Evolutionary conservation across 2,113 vertebrate species (phyloP), one percentile per base, ranked within the genome.

Genomic region (human (Homo sapiens)): DNA sequence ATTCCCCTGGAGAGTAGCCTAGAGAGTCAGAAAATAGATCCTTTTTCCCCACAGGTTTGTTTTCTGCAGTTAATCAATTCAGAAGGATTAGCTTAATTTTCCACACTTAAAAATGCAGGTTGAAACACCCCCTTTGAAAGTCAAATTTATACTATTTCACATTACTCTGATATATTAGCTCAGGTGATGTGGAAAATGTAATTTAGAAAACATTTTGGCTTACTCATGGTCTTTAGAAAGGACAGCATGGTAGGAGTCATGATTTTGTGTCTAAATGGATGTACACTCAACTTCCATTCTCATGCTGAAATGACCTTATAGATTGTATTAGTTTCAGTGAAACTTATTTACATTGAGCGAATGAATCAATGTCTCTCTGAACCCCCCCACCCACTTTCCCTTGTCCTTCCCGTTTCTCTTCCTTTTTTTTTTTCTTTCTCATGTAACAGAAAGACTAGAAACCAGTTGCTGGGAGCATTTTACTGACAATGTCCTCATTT

Each of bases 121-220:
- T 76, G 95, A 76, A 92, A 86, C 68, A 68, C 64, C 25, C 48
- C 52, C 80, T 93, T 94, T 87, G 64, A 97, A 97, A 97, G 92
- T 91, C 80, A 84, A 90, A 93, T 97, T 78, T 81, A 32, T 88
- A 96, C 86, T 94, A 55, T 70, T 97, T 94, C 83, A 76, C 66
- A 81, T 97, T 85, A 90, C 64, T 48, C 76, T 38, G 50, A 48
- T n/a, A 23, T 94, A 96, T 95, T 96, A 97, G 92, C 96, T 96
- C 90, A 96, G 96, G 76, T 92, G 97, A 96, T 95, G 95, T 97
- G 96, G 97, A 97, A 97, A 98, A 97, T 97, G 97, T 89, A 92
- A 97, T 97, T 96, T 76, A 83, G 96, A 86, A 95, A 95, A 80
- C 90, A 91, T 61, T 90, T 90, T 57, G 89, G 48, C 94, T 96